Evolutionary conservation across 2,797 vertebrate genomes (phyloP), one percentile per base, ranked within the genome.

Genomic region (Aphelocoma californica): DNA sequence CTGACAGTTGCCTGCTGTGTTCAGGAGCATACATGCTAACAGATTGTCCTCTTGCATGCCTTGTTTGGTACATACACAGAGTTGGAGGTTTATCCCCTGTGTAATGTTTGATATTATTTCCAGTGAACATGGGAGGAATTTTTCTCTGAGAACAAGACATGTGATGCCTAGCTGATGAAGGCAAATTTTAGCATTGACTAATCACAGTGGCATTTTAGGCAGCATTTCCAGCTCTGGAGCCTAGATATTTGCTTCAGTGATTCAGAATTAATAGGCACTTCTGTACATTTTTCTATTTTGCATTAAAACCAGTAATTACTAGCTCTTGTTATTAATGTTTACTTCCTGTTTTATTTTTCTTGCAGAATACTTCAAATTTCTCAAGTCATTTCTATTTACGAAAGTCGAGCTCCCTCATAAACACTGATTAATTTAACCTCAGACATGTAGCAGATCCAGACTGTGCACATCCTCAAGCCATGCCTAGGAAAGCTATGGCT

Each of bases 201-300:
- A 95, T 90, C 70, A 77, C 77, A 53, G 4, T 60, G 77, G 42
- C 90, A 93, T 91, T 96, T 86, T 64, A 91, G 75, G 81, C 57
- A 81, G 26, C 48, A 45, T 88, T 92, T 96, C 50, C 42, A 71
- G 2, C 53, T 80, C 90, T 88, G 64, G 34, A 93, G 71, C 60
- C 71, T 58, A 90, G 71, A 54, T 64, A 56, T 47, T 77, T 92
- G 73, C 77, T 90, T 86, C 90, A 86, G 45, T 82, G 80, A 88
- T 70, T 84, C 70, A 88, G 91, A 96, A 90, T 79, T 88, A 92
- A 94, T 80, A 92, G 78, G 67, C 42, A 58, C 15, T 92, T 95
- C 60, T 90, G 61, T 53, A 80, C 67, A 54, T 86, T 92, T 73
- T 25, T 86, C 71, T 93, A 36, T 92, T 94, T 94, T 93, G 67